Conservation (phyloP, 2,888 invertebrate species). For the Cantharis rustica region DNA sequence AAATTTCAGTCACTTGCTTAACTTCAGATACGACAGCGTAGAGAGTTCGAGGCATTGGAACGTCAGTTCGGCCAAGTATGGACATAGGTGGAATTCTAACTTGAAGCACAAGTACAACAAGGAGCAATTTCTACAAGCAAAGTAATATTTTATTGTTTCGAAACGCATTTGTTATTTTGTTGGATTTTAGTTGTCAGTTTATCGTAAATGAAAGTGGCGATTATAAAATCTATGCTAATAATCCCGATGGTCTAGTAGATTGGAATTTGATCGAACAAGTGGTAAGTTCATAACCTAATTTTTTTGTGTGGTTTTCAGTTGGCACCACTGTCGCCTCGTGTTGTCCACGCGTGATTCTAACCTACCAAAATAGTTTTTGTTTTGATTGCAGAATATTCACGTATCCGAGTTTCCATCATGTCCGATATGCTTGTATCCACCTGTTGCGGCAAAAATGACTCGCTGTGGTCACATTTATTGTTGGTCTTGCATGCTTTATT, state of each 20-base stretch:
- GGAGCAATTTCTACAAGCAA: slow-evolving; percentile 92
- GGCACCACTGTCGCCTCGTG: not conserved
- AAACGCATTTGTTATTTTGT: slow-evolving; percentile 5
- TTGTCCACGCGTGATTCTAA: not conserved
- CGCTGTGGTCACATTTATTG: slow-evolving; percentile 96
- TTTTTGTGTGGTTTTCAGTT: not conserved
- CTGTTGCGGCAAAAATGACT: slow-evolving; percentile 88
- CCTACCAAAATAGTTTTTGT: not conserved
- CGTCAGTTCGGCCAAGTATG: slow-evolving; percentile 31
- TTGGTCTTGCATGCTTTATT: slow-evolving; percentile 94
- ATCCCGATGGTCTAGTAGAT: slow-evolving; percentile 88
- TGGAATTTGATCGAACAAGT: slow-evolving; percentile 95
- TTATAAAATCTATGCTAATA: slow-evolving; percentile 75
- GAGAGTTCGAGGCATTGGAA: slow-evolving; percentile 49
- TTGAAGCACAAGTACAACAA: slow-evolving; percentile 82
- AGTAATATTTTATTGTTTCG: slow-evolving; percentile 60
- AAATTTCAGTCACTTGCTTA: slow-evolving; percentile 91
- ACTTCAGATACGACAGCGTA: slow-evolving; percentile 82
- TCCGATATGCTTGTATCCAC: slow-evolving; percentile 90
- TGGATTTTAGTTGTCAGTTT: slow-evolving; percentile 84
- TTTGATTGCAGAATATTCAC: slow-evolving; percentile 61
- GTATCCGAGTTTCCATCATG: slow-evolving; percentile 74
- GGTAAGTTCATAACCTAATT: slow-evolving; percentile 63
- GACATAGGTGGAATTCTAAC: slow-evolving; percentile 56
- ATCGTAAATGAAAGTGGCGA: slow-evolving; percentile 83